phyloP scores from a whole-genome alignment of 2,888 invertebrate genomes.

The Morpho deidamia region DNA sequence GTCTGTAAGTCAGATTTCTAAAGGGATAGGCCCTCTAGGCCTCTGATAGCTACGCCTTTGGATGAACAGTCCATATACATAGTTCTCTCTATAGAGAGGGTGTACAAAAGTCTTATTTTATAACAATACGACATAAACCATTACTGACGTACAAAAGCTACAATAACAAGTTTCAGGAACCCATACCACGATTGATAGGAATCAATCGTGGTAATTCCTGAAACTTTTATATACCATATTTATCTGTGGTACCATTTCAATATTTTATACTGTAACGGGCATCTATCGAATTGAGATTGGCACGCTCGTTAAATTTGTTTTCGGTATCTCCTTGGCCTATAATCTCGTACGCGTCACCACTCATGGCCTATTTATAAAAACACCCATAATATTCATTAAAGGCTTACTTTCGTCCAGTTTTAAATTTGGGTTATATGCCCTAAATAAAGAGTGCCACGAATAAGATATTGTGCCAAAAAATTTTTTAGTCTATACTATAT shows the following conservation, averaged over 20 bases:
- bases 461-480: slow-evolving; percentile 39
- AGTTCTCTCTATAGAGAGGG: no score
- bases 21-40: no score
- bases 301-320: slow-evolving; percentile 34
- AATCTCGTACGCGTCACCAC: slow-evolving; percentile 33
- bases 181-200: no score
- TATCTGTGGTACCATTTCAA: slow-evolving; percentile 28
- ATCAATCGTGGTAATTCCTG: neutral
- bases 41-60: no score
- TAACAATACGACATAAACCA: no score
- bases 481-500: neutral
- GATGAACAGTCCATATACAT: no score
- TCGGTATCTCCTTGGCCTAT: slow-evolving; percentile 52
- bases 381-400: neutral
- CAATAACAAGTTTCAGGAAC: no score
- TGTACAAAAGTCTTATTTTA: no score
- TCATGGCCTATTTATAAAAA: slow-evolving; percentile 9
- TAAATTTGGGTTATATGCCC: neutral
- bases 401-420: neutral
- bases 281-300: slow-evolving; percentile 27
- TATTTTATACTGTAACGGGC: slow-evolving; percentile 13
- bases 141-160: neutral
- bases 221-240: neutral
- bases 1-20: no score
- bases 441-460: slow-evolving; percentile 26